A percentile compares a stretch with the other conserved stretches of the same genome.
Evolutionary conservation across 2,113 vertebrate genomes (phyloP).

Genomic region (Scopus umbretta): DNA sequence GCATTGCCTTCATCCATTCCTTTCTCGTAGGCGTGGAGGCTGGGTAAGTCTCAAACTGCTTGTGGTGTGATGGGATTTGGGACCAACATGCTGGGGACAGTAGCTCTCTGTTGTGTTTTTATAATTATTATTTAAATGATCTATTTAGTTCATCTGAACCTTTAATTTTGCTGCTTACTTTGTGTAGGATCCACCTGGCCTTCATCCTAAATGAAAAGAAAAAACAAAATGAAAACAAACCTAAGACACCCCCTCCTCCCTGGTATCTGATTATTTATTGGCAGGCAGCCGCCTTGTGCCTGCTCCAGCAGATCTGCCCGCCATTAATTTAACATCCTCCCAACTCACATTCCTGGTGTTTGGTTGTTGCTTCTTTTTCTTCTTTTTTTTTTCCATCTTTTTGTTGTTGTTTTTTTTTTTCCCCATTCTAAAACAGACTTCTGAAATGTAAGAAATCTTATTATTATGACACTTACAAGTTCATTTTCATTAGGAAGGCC

Average conservation of each 20-base stretch:
- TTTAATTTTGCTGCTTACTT: conserved; percentile 67
- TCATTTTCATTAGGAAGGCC: conserved; percentile 53
- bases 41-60: background rate
- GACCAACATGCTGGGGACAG: conserved; percentile 46
- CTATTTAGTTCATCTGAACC: conserved; percentile 61
- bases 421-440: conserved; percentile 12
- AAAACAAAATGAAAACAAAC: conserved; percentile 24
- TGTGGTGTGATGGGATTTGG: conserved; percentile 9
- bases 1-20: conserved; percentile 21
- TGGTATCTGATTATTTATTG: conserved; percentile 78
- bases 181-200: conserved; percentile 64
- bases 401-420: background rate
- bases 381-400: background rate
- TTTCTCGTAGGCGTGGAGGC: background rate
- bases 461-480: background rate
- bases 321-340: conserved; percentile 56
- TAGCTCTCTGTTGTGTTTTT: conserved; percentile 38
- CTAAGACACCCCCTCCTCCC: conserved; percentile 23
- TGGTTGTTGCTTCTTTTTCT: background rate
- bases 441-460: conserved; percentile 21
- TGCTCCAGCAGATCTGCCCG: conserved; percentile 50
- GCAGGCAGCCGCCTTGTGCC: conserved; percentile 28
- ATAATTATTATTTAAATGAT: conserved; percentile 60
- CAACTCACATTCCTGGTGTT: conserved; percentile 43
- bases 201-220: conserved; percentile 63